Base-by-base conservation (phyloP, 2,888 invertebrate genomes). In the Electrophaes corylata region DNA sequence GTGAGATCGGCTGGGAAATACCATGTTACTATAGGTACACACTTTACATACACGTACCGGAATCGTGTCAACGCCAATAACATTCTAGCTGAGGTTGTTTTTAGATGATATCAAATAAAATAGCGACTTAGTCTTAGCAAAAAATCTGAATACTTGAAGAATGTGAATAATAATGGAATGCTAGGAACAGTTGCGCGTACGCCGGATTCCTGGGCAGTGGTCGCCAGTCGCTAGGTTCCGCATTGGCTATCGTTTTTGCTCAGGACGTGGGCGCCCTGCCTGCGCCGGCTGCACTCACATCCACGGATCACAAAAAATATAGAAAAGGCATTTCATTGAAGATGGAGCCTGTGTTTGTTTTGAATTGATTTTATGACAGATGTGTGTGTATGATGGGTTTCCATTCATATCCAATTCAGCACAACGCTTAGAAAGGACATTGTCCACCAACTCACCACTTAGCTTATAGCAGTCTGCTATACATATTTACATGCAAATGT, bases 1-100 rank as follows among this genome's bases (percentile, higher is more conserved):
- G 88, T 88, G 89, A 90, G 89, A 88, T 88, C 89, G 88, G 69
- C 84, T 88, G 90, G 91, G 91, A 88, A 91, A 90, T 89, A 90
- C 91, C 91, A 84, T 81, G 58, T 76, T 79, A 76, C 79, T 83
- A 81, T 80, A 80, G 74, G 74, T 77, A 83, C 74, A 72, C 72
- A 63, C 61, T 77, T 76, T 77, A 76, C 76, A 80, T 76, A 77
- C 80, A 78, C 79, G 77, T 80, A 76, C 77, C 76, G 77, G 77
- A 76, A 80, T 79, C 78, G 76, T 77, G 80, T 83, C 77, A 71
- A 66, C 68, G 76, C 20, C 47, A 48, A 78, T 75, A 76, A 75
- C 76, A 77, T 74, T 73, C 19, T 72, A 44, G 18, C 35, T 26
- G 4, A 44, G 6, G 45, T 35, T 18, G 23, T 45, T 45, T 60